Base-by-base conservation (phyloP, 2,113 vertebrate genomes). In the Silurus meridionalis region DNA sequence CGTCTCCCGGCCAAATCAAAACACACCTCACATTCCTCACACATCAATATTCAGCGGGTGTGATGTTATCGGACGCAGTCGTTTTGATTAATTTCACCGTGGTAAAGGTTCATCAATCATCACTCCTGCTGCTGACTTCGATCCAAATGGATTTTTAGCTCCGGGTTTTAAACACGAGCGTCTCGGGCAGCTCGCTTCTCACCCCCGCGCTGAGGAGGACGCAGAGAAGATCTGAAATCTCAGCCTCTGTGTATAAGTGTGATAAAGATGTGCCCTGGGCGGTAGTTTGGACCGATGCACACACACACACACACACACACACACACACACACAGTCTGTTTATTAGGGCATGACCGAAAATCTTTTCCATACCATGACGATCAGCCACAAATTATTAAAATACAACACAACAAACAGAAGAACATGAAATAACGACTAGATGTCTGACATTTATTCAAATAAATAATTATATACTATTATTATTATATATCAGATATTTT, bases 101-200 rank as follows among this genome's bases (percentile, higher is more conserved):
- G 37, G 55, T 46, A 61, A 52, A 77, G 83, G 50, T 64, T 84
- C 60, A 84, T 84, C 63, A 83, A 83, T 83, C 82, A 78, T 72
- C 28, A 8, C 66, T 55, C 63, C 63, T 55, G 81, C 55, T 72
- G 82, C 48, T 83, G 46, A 55, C 82, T 83, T 83, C 82, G 58
- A 57, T 37, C 58, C 48, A 72, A 83, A 83, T 83, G 82, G 66
- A 55, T 58, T 83, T 71, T 83, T 58, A 57, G 82, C 66, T 72
- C 55, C 19, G 25, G 74, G 37, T 37, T 37, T 74, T 74, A 83
- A 71, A 74, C 53, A 74, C 55, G 25, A 77, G 58, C 25, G 58
- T 5, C 23, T 77, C 21, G 19, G 25, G 69, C 19, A 50, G 72
- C 50, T 84, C 64, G 21, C 8, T 52, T 21, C 57, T 75, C 83